phyloP scores from a whole-genome alignment of 2,113 vertebrate species.

The Tragelaphus imberbis region DNA sequence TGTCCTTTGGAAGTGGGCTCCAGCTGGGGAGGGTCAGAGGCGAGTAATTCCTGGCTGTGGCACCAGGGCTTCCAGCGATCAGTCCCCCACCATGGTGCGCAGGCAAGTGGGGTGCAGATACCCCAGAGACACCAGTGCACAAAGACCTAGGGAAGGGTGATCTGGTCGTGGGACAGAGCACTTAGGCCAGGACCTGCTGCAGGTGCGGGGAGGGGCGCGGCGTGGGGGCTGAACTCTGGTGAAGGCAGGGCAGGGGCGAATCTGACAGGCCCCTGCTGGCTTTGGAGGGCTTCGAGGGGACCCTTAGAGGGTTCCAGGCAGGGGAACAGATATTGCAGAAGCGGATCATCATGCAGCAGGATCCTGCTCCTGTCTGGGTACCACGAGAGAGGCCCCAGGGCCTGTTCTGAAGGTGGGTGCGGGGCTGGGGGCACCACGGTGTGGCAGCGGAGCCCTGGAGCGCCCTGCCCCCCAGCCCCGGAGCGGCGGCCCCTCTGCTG shows the following conservation, averaged over 20 bases:
- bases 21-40: neutral
- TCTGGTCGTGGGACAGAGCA: fast-evolving
- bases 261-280: no score
- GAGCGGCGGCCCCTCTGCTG: conserved; percentile 81
- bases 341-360: neutral
- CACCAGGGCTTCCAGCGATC: fast-evolving
- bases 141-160: neutral
- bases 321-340: neutral
- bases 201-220: fast-evolving
- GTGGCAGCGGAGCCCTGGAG: neutral
- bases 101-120: neutral
- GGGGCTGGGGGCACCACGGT: neutral
- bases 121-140: fast-evolving
- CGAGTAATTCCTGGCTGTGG: neutral
- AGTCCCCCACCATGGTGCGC: neutral
- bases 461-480: conserved; percentile 26
- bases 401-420: conserved; percentile 79
- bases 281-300: neutral
- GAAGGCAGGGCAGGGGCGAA: no score
- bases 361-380: conserved; percentile 17
- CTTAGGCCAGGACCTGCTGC: fast-evolving
- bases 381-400: conserved; percentile 56
- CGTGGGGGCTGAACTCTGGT: fast-evolving
- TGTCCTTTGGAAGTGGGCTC: neutral
- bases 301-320: neutral